Evolutionary conservation across 2,888 invertebrate species (phyloP), one percentile per base, ranked within the genome.

Genomic region (Aphodius granarius): DNA sequence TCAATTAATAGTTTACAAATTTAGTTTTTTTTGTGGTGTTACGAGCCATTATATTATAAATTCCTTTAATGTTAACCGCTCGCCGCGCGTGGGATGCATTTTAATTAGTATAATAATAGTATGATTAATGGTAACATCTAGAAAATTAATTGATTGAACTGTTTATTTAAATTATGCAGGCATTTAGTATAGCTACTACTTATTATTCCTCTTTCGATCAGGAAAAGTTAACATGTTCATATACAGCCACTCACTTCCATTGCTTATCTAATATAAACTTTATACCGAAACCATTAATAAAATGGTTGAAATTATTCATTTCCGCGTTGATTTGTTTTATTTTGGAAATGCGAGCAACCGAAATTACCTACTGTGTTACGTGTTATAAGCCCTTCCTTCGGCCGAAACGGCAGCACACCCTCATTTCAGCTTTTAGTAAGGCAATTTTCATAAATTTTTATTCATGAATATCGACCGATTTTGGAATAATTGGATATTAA

Each of bases 31-130:
- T 68, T 21, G 68, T 68, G n/a, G 6, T 20, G 68, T 68, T 68
- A 68, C 22, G 68, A 20, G 20, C n/a, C 21, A 21, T 9, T 20
- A 68, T 68, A 22, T 68, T 18, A 70, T 74, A 74, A 74, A 74
- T 74, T 74, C 63, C 74, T 63, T 70, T 74, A 74, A 74, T 74
- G 65, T 64, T 70, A 63, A 21, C 68, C 68, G 23, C 63, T 17
- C 63, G 63, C 21, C 63, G n/a, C 22, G 74, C 68, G 74, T 74
- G 63, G 74, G 74, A 22, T 70, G 21, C 68, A 20, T 15, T 43
- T 74, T 74, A 74, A 74, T 74, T 74, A 70, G 74, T 70, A 70
- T 74, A 68, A 74, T 74, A 74, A 74, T 74, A 63, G 21, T 62
- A 63, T 74, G 74, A 74, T 74, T 74, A 74, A 74, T 74, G 70